phyloP scores from a whole-genome alignment of 2,888 invertebrate genomes.

The Sturmia bella region DNA sequence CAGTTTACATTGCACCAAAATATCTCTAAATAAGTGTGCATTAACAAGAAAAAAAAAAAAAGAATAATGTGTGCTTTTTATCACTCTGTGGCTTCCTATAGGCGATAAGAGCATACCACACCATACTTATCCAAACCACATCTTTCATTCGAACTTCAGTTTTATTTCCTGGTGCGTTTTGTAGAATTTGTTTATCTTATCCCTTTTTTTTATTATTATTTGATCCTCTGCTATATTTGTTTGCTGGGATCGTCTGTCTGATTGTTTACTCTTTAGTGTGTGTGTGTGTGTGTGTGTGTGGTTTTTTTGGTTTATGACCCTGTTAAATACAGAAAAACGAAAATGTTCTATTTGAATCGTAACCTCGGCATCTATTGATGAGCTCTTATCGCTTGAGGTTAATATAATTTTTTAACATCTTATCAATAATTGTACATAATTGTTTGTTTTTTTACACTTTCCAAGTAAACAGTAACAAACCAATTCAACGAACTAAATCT shows the following conservation, averaged over 20 bases:
- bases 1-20: too few species aligned
- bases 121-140: background rate
- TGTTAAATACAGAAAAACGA: background rate
- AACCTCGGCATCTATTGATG: slow-evolving; percentile 36
- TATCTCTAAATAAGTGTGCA: too few species aligned
- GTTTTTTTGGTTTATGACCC: slow-evolving; percentile 16
- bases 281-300: background rate
- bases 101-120: slow-evolving; percentile 22
- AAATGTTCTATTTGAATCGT: background rate
- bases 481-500: slow-evolving; percentile 45
- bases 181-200: slow-evolving; percentile 37
- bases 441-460: slow-evolving; percentile 40
- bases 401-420: slow-evolving; percentile 49
- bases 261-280: background rate
- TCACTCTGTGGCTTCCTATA: slow-evolving; percentile 9
- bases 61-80: background rate
- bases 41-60: too few species aligned
- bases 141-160: background rate
- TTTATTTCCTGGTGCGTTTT: slow-evolving; percentile 6
- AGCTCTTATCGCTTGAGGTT: slow-evolving; percentile 36
- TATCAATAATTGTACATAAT: slow-evolving; percentile 53
- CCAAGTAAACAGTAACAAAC: slow-evolving; percentile 3
- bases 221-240: background rate
- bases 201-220: slow-evolving; percentile 17
- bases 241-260: slow-evolving; percentile 9